These are phyloP conservation scores for Cnemophilus loriae DNA, from an alignment of 2,113 vertebrate species.

Conservation along the genomic window DNA sequence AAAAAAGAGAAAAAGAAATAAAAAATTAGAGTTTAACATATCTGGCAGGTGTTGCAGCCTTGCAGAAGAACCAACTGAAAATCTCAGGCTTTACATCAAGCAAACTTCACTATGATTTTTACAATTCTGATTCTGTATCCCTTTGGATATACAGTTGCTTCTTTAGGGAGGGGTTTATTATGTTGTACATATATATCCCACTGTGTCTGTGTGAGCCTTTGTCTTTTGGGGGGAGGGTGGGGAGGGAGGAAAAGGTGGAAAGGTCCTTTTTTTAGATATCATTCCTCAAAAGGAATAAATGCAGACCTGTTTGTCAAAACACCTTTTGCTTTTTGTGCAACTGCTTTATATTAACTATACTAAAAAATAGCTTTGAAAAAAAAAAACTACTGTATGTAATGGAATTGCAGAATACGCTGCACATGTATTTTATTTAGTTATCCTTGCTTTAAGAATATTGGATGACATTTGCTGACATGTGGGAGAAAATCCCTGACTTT, in stretches of 20 bases:
- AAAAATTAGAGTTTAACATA: conserved; percentile 81
- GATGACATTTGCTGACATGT: conserved; percentile 83
- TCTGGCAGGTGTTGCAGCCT: conserved; percentile 81
- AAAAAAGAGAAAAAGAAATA: conserved; percentile 71
- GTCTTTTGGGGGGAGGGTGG: conserved; percentile 73
- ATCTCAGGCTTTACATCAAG: conserved; percentile 90
- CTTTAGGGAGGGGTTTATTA: conserved; percentile 81
- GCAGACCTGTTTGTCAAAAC: conserved; percentile 83
- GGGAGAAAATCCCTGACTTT: conserved; percentile 79
- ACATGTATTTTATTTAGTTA: conserved; percentile 93
- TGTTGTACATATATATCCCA: conserved; percentile 90
- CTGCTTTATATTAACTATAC: conserved; percentile 94
- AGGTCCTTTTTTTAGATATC: conserved; percentile 75
- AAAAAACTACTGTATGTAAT: conserved; percentile 93
- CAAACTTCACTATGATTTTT: conserved; percentile 79
- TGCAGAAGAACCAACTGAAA: conserved; percentile 87
- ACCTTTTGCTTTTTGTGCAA: conserved; percentile 92
- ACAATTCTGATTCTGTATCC: conserved; percentile 77
- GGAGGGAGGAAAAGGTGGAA: conserved; percentile 61
- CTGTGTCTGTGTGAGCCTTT: conserved; percentile 84
- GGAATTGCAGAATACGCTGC: conserved; percentile 89
- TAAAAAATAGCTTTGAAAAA: conserved; percentile 81
- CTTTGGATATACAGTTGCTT: conserved; percentile 75
- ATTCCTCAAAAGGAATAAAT: conserved; percentile 83
- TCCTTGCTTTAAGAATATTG: conserved; percentile 86